phyloP scores from a whole-genome alignment of 1,140 invertebrate genomes.

The Drosophila serrata region DNA sequence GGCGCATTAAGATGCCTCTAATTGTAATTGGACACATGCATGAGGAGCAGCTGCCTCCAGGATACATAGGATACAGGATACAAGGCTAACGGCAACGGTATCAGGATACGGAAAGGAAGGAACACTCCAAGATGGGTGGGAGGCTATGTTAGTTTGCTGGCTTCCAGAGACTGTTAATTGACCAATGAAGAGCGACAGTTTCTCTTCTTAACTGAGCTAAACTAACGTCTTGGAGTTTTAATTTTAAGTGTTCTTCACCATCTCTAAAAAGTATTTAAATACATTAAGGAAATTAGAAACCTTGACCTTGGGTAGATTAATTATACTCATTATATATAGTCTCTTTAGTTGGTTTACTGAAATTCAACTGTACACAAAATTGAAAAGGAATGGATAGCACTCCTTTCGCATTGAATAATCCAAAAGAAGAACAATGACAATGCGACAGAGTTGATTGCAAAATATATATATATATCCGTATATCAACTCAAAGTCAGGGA shows the following conservation, averaged over 20 bases:
- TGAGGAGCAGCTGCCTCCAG: not conserved
- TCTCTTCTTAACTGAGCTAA: not conserved
- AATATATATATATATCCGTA: not conserved
- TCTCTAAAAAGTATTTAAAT: too few relatives aligned
- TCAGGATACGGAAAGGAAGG: not conserved
- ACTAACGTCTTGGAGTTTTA: not conserved
- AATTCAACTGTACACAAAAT: not conserved
- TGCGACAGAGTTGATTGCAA: constrained; percentile 16
- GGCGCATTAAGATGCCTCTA: constrained; percentile 38
- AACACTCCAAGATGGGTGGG: not conserved
- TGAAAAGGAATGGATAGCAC: not conserved
- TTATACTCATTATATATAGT: too few relatives aligned
- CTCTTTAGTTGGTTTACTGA: too few relatives aligned
- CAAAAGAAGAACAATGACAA: constrained; percentile 11
- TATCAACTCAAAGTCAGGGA: not conserved
- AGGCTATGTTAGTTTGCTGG: constrained; percentile 22
- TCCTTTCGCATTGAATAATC: constrained; percentile 21
- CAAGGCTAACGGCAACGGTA: not conserved
- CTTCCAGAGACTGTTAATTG: constrained; percentile 41
- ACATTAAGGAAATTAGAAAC: too few relatives aligned
- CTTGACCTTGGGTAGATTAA: not conserved
- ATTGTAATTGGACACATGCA: constrained; percentile 59
- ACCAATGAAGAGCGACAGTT: not conserved
- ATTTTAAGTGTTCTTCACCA: too few relatives aligned
- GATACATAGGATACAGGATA: not conserved